Percentiles rank a stretch among this genome's conserved stretches.
Conservation (phyloP, 2,113 vertebrate species). For the Ciconia boyciana region DNA sequence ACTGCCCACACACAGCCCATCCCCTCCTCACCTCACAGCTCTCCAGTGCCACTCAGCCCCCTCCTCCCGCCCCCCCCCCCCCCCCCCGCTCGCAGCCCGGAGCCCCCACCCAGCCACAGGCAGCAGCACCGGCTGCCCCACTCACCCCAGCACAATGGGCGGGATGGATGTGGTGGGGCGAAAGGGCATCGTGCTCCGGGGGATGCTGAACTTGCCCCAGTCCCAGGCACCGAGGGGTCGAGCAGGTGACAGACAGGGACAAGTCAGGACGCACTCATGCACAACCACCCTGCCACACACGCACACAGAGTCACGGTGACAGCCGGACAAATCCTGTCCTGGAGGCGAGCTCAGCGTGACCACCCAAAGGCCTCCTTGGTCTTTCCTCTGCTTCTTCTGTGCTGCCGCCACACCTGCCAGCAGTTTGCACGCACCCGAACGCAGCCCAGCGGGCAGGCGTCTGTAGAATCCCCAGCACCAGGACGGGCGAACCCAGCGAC, state of each 20-base stretch:
- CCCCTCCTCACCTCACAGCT: neutral
- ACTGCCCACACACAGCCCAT: too few relatives aligned
- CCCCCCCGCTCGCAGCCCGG: neutral
- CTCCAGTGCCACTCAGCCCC: too few relatives aligned
- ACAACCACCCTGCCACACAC: neutral
- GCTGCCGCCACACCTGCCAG: rapidly evolving
- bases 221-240: neutral
- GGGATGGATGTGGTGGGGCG: neutral
- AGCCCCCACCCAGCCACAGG: neutral
- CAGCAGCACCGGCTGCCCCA: neutral
- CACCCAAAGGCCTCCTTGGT: neutral
- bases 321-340: rapidly evolving
- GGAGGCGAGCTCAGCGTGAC: neutral
- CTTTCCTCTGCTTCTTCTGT: neutral
- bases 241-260: neutral
- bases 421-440: neutral
- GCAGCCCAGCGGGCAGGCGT: rapidly evolving
- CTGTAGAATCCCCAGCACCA: neutral
- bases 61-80: too few relatives aligned
- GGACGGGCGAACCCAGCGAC: neutral
- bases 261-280: rapidly evolving
- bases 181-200: rapidly evolving
- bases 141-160: neutral
- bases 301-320: rapidly evolving
- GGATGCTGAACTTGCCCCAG: neutral